Evolutionary conservation across 2,797 vertebrate species (phyloP).

Genomic region (Hydrolagus colliei): DNA sequence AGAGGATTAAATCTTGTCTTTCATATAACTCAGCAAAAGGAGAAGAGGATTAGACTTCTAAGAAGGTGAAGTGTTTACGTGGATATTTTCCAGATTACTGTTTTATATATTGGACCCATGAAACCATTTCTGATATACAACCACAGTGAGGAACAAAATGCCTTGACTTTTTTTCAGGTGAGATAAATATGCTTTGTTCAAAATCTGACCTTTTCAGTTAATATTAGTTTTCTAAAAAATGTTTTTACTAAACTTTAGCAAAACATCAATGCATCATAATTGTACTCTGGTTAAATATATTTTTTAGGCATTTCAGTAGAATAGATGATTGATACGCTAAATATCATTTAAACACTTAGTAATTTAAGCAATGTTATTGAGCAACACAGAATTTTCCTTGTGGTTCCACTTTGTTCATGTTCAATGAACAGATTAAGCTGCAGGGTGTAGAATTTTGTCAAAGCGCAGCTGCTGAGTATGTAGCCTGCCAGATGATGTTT

Average conservation of each 20-base stretch:
- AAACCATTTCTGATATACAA: not conserved
- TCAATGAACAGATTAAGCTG: slow-evolving; percentile 26
- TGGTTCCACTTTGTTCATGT: slow-evolving; percentile 10
- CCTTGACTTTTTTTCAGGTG: not conserved
- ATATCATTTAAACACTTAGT: not conserved
- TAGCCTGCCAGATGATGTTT: slow-evolving; percentile 18
- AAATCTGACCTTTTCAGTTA: not conserved
- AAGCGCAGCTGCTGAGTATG: slow-evolving; percentile 20
- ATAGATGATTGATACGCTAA: not conserved
- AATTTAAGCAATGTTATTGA: not conserved
- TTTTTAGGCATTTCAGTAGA: not conserved
- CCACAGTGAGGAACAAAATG: not conserved
- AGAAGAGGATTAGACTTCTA: not conserved
- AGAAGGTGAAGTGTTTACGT: not conserved
- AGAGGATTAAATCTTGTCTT: slow-evolving; percentile 8
- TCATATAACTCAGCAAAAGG: not conserved
- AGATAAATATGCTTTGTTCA: not conserved
- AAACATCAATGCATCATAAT: not conserved
- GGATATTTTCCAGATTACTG: slow-evolving; percentile 12
- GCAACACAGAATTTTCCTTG: slow-evolving; percentile 25
- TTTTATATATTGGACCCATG: not conserved
- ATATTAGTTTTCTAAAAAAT: too few relatives aligned
- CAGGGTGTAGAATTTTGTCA: slow-evolving; percentile 21
- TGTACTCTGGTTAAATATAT: not conserved
- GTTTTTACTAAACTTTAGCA: not conserved